These are phyloP conservation scores for Pyrgus malvae DNA, from an alignment of 2,888 invertebrate genomes.

Conservation along the genomic window DNA sequence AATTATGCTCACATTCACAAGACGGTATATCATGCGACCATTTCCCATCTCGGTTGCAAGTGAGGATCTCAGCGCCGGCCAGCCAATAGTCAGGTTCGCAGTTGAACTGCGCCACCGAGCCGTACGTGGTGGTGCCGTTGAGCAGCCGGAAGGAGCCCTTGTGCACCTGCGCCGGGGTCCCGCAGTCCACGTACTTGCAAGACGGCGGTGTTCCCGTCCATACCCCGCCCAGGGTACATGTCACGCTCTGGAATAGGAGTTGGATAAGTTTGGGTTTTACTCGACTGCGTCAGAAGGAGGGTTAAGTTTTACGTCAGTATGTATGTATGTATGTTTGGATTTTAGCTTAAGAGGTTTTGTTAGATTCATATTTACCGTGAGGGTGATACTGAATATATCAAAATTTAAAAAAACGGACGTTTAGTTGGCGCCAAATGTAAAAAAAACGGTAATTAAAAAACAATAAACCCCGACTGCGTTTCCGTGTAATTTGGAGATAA, in stretches of 20 bases:
- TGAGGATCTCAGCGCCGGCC: conserved; percentile 85
- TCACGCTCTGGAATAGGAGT: conserved; percentile 83
- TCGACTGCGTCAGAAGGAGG: too few relatives aligned
- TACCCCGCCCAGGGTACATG: conserved; percentile 92
- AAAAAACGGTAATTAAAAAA: too few relatives aligned
- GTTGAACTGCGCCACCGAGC: conserved; percentile 88
- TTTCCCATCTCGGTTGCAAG: conserved; percentile 91
- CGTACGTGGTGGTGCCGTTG: conserved; percentile 91
- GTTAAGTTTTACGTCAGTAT: too few relatives aligned
- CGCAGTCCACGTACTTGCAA: conserved; percentile 94
- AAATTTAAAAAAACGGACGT: too few relatives aligned
- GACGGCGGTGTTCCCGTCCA: conserved; percentile 91
- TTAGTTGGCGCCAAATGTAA: too few relatives aligned
- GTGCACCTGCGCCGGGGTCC: conserved; percentile 89
- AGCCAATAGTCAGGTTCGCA: conserved; percentile 93
- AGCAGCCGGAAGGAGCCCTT: conserved; percentile 87
- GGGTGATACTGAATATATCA: too few relatives aligned
- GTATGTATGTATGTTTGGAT: neutral
- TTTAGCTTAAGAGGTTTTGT: too few relatives aligned
- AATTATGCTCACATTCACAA: conserved; percentile 92
- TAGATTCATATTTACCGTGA: too few relatives aligned
- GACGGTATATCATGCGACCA: conserved; percentile 93
- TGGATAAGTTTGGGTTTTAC: too few relatives aligned
- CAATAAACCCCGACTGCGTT: too few relatives aligned
- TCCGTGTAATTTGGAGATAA: too few relatives aligned